These are phyloP conservation scores for Tiaroga cobitis DNA, from an alignment of 2,797 vertebrate genomes.

Conservation along the genomic window DNA sequence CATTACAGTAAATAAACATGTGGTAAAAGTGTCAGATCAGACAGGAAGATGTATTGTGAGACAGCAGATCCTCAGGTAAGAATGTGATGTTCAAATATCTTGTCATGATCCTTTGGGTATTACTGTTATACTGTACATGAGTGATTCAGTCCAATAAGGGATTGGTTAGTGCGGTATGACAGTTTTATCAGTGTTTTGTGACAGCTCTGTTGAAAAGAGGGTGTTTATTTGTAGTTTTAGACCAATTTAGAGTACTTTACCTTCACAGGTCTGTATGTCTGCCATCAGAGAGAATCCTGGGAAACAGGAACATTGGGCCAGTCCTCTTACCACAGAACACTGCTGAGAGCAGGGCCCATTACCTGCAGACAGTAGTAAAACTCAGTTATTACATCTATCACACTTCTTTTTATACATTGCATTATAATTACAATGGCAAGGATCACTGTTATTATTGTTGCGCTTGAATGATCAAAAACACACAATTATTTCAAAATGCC, in stretches of 20 bases:
- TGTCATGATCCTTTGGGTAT: slow-evolving; percentile 18
- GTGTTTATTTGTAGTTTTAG: slow-evolving; percentile 1
- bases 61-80: slow-evolving; percentile 52
- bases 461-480: background rate
- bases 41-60: slow-evolving; percentile 41
- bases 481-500: background rate
- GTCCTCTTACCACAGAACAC: slow-evolving; percentile 73
- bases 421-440: background rate
- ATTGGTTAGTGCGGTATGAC: slow-evolving; percentile 36
- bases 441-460: background rate
- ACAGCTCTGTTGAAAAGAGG: slow-evolving; percentile 10
- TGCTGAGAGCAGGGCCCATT: slow-evolving; percentile 84
- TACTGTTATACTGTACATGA: slow-evolving; percentile 54
- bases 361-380: slow-evolving; percentile 69
- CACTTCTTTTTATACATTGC: background rate
- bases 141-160: slow-evolving; percentile 67
- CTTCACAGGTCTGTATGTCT: slow-evolving; percentile 84
- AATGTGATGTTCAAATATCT: slow-evolving; percentile 51
- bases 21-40: slow-evolving; percentile 28
- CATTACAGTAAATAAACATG: slow-evolving; percentile 34
- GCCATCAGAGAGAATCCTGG: slow-evolving; percentile 83
- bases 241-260: slow-evolving; percentile 66
- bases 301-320: slow-evolving; percentile 84
- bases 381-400: slow-evolving; percentile 7
- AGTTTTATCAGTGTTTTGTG: slow-evolving; percentile 37